Conservation (phyloP, 2,797 vertebrate genomes). For the Leuciscus waleckii region DNA sequence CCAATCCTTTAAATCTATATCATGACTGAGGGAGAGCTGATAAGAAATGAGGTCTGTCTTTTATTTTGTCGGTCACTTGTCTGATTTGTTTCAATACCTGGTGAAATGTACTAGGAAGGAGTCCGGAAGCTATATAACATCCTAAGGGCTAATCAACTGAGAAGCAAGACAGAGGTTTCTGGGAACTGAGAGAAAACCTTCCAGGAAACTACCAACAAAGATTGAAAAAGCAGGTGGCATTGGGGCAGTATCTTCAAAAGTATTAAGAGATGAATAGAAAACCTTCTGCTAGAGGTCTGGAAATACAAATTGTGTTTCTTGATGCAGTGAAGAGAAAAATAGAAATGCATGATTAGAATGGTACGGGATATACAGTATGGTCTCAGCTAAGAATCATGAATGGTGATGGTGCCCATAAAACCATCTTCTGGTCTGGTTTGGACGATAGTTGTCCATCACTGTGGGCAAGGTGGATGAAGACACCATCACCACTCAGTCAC, state of each 20-base stretch:
- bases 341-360: not conserved
- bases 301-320: not conserved
- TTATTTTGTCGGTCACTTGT: conserved; percentile 55
- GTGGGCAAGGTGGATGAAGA: too few species aligned
- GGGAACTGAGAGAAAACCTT: conserved; percentile 16
- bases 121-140: not conserved
- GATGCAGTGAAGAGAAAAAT: not conserved
- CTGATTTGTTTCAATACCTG: conserved; percentile 41
- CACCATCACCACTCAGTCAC: too few species aligned
- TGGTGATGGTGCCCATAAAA: too few species aligned
- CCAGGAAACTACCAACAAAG: not conserved
- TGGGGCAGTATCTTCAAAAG: not conserved
- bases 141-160: conserved; percentile 48
- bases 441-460: too few species aligned
- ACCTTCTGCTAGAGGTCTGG: not conserved
- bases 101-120: conserved; percentile 28
- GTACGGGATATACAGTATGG: not conserved
- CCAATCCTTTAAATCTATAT: conserved; percentile 40
- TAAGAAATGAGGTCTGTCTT: conserved; percentile 58
- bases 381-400: not conserved
- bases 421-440: too few species aligned
- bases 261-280: not conserved
- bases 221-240: conserved; percentile 14
- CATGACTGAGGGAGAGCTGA: conserved; percentile 47
- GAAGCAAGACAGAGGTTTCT: not conserved